Evolutionary conservation across 2,888 invertebrate species (phyloP).

Genomic region (Drosophila testacea): DNA sequence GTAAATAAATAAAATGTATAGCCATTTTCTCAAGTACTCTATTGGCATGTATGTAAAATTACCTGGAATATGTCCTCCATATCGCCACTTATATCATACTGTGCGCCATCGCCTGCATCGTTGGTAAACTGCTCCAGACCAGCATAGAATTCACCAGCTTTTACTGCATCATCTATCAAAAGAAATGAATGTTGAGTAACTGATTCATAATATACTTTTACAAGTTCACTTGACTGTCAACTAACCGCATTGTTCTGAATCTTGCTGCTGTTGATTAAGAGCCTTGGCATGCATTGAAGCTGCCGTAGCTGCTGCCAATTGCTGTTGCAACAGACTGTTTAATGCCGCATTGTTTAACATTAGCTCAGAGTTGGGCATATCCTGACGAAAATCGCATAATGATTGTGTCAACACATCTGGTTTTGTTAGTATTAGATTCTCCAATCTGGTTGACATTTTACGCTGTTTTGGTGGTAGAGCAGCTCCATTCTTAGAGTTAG

Average conservation of each 20-base stretch:
- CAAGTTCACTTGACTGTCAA: not conserved
- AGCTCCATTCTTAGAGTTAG: conserved; percentile 51
- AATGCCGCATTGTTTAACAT: conserved; percentile 73
- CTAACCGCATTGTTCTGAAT: conserved; percentile 63
- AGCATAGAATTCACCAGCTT: conserved; percentile 80
- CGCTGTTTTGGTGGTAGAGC: conserved; percentile 73
- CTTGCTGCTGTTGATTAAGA: conserved; percentile 54
- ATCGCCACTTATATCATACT: conserved; percentile 83
- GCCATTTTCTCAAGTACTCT: too few relatives aligned
- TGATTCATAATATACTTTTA: not conserved
- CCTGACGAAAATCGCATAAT: conserved; percentile 84
- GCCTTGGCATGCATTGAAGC: conserved; percentile 75
- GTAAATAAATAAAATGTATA: too few relatives aligned
- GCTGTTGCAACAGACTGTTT: conserved; percentile 81
- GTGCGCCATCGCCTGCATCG: conserved; percentile 82
- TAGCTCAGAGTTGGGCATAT: conserved; percentile 82
- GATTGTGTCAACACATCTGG: conserved; percentile 83
- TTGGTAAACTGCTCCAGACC: conserved; percentile 81
- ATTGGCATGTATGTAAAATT: not conserved
- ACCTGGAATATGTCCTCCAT: conserved; percentile 85
- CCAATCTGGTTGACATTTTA: conserved; percentile 81
- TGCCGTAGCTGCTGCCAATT: conserved; percentile 71
- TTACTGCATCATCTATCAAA: conserved; percentile 46
- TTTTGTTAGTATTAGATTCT: conserved; percentile 82
- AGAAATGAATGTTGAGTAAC: not conserved